Percentiles rank a stretch among this genome's conserved stretches.
Conservation (phyloP, 37 sponge, comb jelly and placozoan species). For the Petrosia ficiformis region DNA sequence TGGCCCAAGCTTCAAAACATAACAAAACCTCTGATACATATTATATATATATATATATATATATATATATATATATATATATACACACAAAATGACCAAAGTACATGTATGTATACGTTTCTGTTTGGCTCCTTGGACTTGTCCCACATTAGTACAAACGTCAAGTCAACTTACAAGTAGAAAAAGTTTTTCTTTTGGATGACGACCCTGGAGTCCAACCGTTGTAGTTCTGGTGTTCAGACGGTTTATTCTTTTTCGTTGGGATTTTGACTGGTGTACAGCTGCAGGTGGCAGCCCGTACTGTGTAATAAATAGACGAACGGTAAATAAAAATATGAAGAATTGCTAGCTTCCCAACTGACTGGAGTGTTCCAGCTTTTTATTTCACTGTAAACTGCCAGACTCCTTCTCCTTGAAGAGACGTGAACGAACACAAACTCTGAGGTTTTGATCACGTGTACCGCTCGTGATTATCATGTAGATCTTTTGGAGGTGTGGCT, state of each 20-base stretch:
- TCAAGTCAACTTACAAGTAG: too few species aligned
- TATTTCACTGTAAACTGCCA: neutral
- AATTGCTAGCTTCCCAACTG: neutral
- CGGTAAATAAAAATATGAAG: neutral
- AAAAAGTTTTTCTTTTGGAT: too few species aligned
- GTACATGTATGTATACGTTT: too few species aligned
- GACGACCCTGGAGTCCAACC: too few species aligned
- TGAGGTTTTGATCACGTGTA: neutral
- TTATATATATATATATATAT: too few species aligned
- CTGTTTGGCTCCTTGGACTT: too few species aligned
- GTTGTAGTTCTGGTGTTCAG: neutral
- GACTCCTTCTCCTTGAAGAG: neutral
- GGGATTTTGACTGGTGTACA: constrained; percentile 29
- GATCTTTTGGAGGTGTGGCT: neutral
- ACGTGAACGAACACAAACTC: neutral
- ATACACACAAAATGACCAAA: too few species aligned
- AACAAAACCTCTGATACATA: too few species aligned
- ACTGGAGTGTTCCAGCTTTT: neutral
- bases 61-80: too few species aligned
- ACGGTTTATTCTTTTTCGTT: constrained; percentile 12
- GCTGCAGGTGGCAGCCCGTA: constrained; percentile 28
- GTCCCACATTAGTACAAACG: too few species aligned
- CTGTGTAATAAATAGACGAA: neutral
- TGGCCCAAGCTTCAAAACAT: too few species aligned
- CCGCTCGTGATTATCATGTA: neutral